Base-by-base conservation (phyloP, 2,113 vertebrate genomes). In the Danio rerio region DNA sequence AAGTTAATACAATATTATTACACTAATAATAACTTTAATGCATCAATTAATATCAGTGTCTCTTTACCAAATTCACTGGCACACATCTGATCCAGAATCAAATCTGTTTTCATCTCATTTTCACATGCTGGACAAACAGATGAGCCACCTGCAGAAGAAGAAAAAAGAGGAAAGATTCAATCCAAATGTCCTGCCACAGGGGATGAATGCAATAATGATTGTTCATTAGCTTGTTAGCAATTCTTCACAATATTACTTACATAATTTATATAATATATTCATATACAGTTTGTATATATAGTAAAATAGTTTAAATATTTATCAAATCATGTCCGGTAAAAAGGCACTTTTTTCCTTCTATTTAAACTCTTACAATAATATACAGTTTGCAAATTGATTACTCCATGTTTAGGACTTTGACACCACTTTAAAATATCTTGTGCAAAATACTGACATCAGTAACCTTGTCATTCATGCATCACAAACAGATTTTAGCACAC, bases 51-150 rank as follows among this genome's bases (percentile, higher is more conserved):
- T 31, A 31, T 31, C 31, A 31, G 31, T 31, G 5, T n/a, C n/a
- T 3, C 16, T 43, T 81, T 81, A 85, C 75, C 69, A 5, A 82
- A 82, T 50, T 82, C 77, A 59, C 82, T 84, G 69, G 59, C 68
- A 13, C 82, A 84, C 69, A 84, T 68, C 59, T 84, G 78, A 9
- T 84, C 69, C 42, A 80, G 77, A 74, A 84, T 74, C 43, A 13
- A 20, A 43, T 80, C 69, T 40, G 69, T 9, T 42, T 74, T 66
- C 77, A 84, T 84, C 18, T 66, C 52, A 63, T 63, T 63, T 43
- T 84, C 77, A 52, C 82, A 84, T 18, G 42, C 77, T 40, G 82
- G 82, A 59, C 82, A 84, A 7, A 78, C 65, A 72, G 56, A 12
- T 9, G 11, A 1, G 11, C 9, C 45, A 65, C 45, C 82, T 84